Conservation (phyloP, 2,113 vertebrate genomes). For the Entomyzon cyanotis region DNA sequence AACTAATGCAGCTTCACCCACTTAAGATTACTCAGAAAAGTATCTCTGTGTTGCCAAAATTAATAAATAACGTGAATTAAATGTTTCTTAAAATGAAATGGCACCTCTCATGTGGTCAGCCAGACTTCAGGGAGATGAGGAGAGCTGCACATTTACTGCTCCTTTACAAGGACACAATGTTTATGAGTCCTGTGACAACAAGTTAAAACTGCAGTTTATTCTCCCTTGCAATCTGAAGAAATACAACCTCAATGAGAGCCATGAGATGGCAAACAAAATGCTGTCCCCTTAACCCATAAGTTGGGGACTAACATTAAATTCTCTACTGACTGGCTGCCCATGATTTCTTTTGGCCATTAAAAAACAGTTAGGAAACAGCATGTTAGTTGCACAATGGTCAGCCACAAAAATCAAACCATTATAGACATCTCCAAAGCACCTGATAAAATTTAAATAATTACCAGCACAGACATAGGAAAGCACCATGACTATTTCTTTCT, state of each 20-base stretch:
- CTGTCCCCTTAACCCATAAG: background rate
- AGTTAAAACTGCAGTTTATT: background rate
- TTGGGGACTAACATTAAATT: background rate
- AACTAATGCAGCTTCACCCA: background rate
- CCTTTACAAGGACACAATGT: accelerated
- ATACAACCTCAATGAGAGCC: background rate
- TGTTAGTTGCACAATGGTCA: accelerated
- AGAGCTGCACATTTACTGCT: background rate
- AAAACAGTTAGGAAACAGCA: background rate
- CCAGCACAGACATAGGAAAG: background rate
- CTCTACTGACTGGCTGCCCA: background rate
- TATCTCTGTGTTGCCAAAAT: background rate
- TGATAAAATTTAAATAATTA: background rate
- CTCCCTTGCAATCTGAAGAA: background rate
- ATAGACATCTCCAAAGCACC: background rate
- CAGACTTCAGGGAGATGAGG: background rate
- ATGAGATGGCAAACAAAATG: background rate
- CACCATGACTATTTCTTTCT: background rate
- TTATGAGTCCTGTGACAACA: background rate
- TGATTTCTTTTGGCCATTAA: background rate
- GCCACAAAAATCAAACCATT: background rate
- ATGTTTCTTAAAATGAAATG: background rate
- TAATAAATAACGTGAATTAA: background rate
- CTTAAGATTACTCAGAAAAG: background rate
- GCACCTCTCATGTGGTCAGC: background rate